Base-by-base conservation (phyloP, 2,888 invertebrate genomes). In the Cyaniris semiargus region DNA sequence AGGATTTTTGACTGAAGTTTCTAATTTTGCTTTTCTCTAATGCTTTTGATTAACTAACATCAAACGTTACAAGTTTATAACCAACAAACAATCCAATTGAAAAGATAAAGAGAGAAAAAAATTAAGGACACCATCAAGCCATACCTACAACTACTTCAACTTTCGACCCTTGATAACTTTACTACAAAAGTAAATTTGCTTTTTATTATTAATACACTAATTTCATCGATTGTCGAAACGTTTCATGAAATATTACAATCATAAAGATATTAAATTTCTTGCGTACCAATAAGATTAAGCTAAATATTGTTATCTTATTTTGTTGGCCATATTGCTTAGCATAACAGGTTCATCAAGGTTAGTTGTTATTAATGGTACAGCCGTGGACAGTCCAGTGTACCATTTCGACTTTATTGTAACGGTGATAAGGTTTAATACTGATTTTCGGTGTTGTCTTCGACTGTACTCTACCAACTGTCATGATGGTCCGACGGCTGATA, bases 261-360 rank as follows among this genome's bases (percentile, higher is more conserved):
- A 44, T 72, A 72, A 44, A 23, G n/a, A 48, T 74, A 27, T 74
- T 53, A 27, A 48, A 48, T 74, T 48, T 74, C 38, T 23, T 15
- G 18, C 53, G 15, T 23, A 74, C 66, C 66, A 15, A 66, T 71
- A 53, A 70, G 48, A 76, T 53, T 71, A 48, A 34, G 76, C 70
- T 76, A 78, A 60, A 79, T 80, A 79, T 85, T 81, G 31, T 76
- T 70, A 81, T 85, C 84, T 87, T 89, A 89, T 89, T 88, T 89
- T 89, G 85, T 85, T 80, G 85, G 83, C 88, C 87, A 86, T 90
- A 86, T 87, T 78, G 81, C 86, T 90, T 92, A 88, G 83, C 91
- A 93, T 92, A 93, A 93, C 93, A 77, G 83, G 92, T 92, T 91
- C 79, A 83, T 85, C 90, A 90, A 92, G 91, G 91, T 89, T 89